Evolutionary conservation across 1,140 invertebrate genomes (phyloP).

Genomic region (Apis cerana): DNA sequence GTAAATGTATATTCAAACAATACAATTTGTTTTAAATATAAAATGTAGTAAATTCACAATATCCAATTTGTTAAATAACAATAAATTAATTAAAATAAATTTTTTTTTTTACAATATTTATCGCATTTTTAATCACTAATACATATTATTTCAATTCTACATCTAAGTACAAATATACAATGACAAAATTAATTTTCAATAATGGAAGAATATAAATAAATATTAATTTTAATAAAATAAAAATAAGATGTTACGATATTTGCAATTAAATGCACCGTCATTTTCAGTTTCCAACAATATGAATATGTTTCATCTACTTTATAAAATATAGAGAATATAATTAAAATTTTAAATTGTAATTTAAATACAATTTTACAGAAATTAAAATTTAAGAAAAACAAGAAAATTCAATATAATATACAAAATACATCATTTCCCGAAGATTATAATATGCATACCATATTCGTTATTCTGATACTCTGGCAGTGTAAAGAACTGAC

Average conservation of each 20-base stretch:
- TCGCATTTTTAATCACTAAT: slow-evolving; percentile 4
- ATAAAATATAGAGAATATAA: slow-evolving; percentile 3
- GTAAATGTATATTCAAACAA: slow-evolving; percentile 43
- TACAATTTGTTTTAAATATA: slow-evolving; percentile 41
- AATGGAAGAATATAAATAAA: not conserved
- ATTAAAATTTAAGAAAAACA: not conserved
- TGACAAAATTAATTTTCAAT: slow-evolving; percentile 3
- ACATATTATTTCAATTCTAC: slow-evolving; percentile 12
- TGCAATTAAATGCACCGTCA: slow-evolving; percentile 51
- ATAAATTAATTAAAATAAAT: slow-evolving; percentile 35
- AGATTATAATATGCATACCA: slow-evolving; percentile 12
- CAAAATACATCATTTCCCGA: not conserved
- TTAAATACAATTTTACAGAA: not conserved
- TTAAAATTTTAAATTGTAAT: not conserved
- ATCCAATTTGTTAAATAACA: slow-evolving; percentile 13
- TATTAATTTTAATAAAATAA: not conserved
- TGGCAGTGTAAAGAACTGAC: slow-evolving; percentile 58
- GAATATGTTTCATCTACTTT: not conserved
- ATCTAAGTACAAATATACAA: slow-evolving; percentile 35
- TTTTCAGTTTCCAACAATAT: slow-evolving; percentile 10
- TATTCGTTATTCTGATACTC: slow-evolving; percentile 37
- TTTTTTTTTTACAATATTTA: not conserved
- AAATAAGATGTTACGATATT: slow-evolving; percentile 7
- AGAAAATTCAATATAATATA: not conserved
- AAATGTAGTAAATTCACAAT: slow-evolving; percentile 23